These are phyloP conservation scores for Allygus modestus DNA, from an alignment of 2,888 invertebrate species.

Conservation along the genomic window DNA sequence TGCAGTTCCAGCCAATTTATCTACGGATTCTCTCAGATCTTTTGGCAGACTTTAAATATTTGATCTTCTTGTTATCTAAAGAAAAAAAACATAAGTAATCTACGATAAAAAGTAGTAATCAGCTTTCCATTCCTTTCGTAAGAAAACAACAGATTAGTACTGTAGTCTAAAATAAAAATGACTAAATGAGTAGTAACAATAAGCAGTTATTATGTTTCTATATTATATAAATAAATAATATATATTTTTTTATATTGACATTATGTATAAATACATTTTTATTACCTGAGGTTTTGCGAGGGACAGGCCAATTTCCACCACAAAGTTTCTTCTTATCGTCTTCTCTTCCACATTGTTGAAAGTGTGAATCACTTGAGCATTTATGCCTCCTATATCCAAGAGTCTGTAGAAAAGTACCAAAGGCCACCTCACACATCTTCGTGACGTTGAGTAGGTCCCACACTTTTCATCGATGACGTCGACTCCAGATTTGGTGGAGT, in stretches of 20 bases:
- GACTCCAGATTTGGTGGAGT: conserved; percentile 35
- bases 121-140: too few species aligned
- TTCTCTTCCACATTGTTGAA: not conserved
- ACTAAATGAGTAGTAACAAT: not conserved
- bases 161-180: not conserved
- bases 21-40: conserved; percentile 24
- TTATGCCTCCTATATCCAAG: conserved; percentile 42
- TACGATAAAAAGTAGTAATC: too few species aligned
- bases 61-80: conserved; percentile 17
- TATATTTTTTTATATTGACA: not conserved
- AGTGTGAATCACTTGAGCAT: conserved; percentile 16
- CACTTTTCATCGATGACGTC: conserved; percentile 43
- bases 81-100: not conserved
- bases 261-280: not conserved
- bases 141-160: not conserved
- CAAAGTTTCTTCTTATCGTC: not conserved
- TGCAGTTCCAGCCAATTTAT: conserved; percentile 19
- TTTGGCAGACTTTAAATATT: conserved; percentile 4
- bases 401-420: conserved; percentile 20
- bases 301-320: conserved; percentile 25
- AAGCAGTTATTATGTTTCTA: not conserved
- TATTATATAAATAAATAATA: not conserved
- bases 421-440: conserved; percentile 39
- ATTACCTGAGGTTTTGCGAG: conserved; percentile 12
- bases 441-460: conserved; percentile 45